phyloP scores from a whole-genome alignment of 2,888 invertebrate genomes.

The Crossocerus cetratus region DNA sequence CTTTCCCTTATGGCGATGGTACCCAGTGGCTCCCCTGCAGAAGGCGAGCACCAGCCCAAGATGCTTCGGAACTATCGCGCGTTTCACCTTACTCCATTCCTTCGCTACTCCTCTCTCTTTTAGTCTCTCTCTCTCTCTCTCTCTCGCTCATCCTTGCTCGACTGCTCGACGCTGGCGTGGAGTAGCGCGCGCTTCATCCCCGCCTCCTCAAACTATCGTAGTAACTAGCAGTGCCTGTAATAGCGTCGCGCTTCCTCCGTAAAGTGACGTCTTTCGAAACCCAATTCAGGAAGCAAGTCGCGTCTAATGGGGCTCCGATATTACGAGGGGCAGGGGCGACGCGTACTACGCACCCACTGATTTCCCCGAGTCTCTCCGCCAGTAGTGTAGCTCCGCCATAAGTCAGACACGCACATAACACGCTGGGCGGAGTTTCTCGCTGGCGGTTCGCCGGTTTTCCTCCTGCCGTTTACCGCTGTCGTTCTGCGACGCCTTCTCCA shows the following conservation, averaged over 20 bases:
- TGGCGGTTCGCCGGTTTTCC: too few species aligned
- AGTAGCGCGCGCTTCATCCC: conserved; percentile 20
- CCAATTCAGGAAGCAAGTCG: conserved; percentile 61
- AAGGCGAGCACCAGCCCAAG: conserved; percentile 57
- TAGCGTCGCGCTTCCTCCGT: conserved; percentile 64
- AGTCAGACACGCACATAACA: conserved; percentile 29
- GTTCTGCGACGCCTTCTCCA: too few species aligned
- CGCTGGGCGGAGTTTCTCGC: not conserved
- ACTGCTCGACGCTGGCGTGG: too few species aligned
- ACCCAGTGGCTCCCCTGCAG: conserved; percentile 42
- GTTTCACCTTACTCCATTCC: conserved; percentile 52
- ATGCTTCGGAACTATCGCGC: conserved; percentile 62
- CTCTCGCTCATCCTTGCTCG: conserved; percentile 24
- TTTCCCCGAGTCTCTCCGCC: conserved; percentile 50
- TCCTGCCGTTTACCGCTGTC: too few species aligned
- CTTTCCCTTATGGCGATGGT: conserved; percentile 54
- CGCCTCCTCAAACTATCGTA: conserved; percentile 57
- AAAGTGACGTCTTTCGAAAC: conserved; percentile 69
- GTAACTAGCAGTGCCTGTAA: conserved; percentile 70
- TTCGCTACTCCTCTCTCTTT: conserved; percentile 32
- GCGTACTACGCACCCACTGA: conserved; percentile 40
- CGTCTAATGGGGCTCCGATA: conserved; percentile 63
- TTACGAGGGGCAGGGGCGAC: conserved; percentile 52
- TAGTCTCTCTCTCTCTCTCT: conserved; percentile 21
- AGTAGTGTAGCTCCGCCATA: conserved; percentile 13